phyloP scores from a whole-genome alignment of 2,113 vertebrate species.

The Odocoileus hemionus region DNA sequence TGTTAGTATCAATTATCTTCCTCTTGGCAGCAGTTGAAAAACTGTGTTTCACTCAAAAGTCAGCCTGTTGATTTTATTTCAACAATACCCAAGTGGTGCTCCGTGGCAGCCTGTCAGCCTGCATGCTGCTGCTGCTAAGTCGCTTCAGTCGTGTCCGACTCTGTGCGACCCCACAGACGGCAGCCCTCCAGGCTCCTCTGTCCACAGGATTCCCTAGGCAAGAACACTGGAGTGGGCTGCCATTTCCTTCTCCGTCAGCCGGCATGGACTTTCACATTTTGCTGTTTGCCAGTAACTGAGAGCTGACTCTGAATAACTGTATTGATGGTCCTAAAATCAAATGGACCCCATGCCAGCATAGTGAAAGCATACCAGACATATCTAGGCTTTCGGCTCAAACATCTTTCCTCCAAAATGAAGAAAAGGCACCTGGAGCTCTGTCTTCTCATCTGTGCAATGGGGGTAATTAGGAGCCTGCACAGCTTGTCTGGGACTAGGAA shows the following conservation, averaged over 20 bases:
- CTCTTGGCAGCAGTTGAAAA: conserved; percentile 57
- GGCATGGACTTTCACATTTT: background rate
- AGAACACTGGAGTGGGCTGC: background rate
- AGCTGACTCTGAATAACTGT: background rate
- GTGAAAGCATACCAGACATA: background rate
- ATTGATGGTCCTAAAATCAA: background rate
- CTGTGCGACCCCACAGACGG: too few species aligned
- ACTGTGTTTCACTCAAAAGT: conserved; percentile 57
- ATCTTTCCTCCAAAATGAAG: background rate
- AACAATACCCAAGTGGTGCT: conserved; percentile 44
- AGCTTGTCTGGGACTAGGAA: background rate
- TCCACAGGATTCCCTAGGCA: background rate
- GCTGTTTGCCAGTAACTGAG: background rate
- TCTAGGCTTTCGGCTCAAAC: background rate
- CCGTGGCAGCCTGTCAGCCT: background rate
- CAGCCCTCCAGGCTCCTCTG: background rate
- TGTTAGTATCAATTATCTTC: conserved; percentile 55
- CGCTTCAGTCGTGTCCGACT: too few species aligned
- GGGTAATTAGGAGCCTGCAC: background rate
- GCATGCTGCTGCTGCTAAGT: too few species aligned
- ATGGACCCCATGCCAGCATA: background rate
- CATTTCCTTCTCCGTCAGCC: background rate
- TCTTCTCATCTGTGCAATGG: background rate
- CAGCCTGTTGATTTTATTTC: conserved; percentile 58
- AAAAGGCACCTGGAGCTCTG: background rate